Evolutionary conservation across 2,888 invertebrate species (phyloP).

Genomic region (Sinopyrophorus schimmeli): DNA sequence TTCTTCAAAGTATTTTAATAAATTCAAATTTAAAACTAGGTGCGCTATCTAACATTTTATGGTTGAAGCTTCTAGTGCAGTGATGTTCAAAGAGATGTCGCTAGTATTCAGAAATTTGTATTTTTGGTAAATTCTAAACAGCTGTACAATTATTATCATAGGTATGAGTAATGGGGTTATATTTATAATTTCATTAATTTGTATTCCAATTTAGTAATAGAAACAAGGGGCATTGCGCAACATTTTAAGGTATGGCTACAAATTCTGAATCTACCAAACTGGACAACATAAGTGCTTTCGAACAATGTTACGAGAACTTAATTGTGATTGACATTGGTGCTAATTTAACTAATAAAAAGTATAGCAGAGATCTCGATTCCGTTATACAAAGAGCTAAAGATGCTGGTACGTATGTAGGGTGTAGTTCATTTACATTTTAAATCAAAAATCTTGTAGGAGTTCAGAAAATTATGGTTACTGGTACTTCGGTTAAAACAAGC

Average conservation of each 20-base stretch:
- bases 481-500: conserved; percentile 85
- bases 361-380: conserved; percentile 87
- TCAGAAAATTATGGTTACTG: conserved; percentile 92
- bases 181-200: conserved; percentile 35
- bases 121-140: too few species aligned
- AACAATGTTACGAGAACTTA: conserved; percentile 87
- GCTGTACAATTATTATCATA: conserved; percentile 10
- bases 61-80: too few species aligned
- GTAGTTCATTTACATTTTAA: background rate
- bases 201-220: conserved; percentile 19
- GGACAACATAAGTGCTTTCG: conserved; percentile 57
- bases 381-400: conserved; percentile 91
- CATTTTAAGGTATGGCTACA: conserved; percentile 20
- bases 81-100: too few species aligned
- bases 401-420: conserved; percentile 65
- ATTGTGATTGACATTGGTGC: conserved; percentile 91
- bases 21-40: too few species aligned
- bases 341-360: conserved; percentile 92
- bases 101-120: too few species aligned
- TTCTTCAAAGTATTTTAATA: too few species aligned
- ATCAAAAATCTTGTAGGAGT: conserved; percentile 65
- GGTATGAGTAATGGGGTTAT: conserved; percentile 40
- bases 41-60: too few species aligned
- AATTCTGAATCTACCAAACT: conserved; percentile 11
- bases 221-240: conserved; percentile 13